Evolutionary conservation across 2,888 invertebrate species (phyloP).

Genomic region (Fragum sueziense): DNA sequence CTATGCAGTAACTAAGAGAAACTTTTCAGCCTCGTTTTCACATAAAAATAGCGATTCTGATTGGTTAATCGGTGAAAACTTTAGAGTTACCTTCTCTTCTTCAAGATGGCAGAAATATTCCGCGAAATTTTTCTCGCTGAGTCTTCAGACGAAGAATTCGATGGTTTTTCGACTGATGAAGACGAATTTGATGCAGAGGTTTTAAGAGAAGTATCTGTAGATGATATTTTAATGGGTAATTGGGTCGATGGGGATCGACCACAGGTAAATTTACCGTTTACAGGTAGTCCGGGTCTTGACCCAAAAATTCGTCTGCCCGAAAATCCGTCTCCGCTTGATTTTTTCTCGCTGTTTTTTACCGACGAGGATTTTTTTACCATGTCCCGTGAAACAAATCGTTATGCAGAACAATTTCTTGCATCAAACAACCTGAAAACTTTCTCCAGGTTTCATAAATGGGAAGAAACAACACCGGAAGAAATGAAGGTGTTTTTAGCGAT

Average conservation of each 20-base stretch:
- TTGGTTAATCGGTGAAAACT: not conserved
- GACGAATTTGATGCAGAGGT: not conserved
- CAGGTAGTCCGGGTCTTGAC: not conserved
- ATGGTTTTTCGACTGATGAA: not conserved
- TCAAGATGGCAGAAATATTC: not conserved
- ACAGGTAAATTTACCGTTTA: not conserved
- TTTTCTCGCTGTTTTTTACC: conserved; percentile 13
- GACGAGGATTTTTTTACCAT: conserved; percentile 33
- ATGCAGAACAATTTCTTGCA: conserved; percentile 33
- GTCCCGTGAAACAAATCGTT: conserved; percentile 40
- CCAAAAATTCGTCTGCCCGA: conserved; percentile 12
- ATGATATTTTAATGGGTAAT: not conserved
- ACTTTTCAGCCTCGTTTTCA: not conserved
- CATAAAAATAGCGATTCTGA: not conserved
- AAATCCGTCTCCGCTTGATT: conserved; percentile 23
- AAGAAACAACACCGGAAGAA: conserved; percentile 29
- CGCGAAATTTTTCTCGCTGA: not conserved
- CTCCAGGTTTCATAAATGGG: conserved; percentile 38
- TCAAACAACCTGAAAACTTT: not conserved
- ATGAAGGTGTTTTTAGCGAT: conserved; percentile 43
- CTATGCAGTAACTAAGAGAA: not conserved
- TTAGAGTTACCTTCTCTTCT: not conserved
- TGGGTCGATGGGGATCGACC: not conserved
- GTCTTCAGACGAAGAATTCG: not conserved
- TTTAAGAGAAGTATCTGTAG: not conserved